Evolutionary conservation across 2,113 vertebrate species (phyloP).

Genomic region (Procavia capensis): DNA sequence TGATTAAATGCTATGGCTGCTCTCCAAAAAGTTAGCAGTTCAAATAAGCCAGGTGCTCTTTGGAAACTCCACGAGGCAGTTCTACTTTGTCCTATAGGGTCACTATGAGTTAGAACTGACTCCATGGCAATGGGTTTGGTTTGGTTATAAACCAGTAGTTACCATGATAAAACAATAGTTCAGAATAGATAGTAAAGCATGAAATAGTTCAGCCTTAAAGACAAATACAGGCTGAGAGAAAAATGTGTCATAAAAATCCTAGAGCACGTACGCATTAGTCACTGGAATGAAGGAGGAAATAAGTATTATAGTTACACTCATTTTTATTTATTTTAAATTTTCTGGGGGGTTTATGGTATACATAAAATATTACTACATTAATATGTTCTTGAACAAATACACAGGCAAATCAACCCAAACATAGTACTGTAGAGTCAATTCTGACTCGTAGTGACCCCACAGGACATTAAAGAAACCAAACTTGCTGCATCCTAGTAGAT

Average conservation of each 20-base stretch:
- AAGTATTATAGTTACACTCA: background rate
- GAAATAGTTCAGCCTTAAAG: constrained; percentile 24
- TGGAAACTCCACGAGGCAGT: too few species aligned
- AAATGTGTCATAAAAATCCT: background rate
- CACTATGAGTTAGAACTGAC: too few species aligned
- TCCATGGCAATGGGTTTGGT: too few species aligned
- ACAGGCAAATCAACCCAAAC: background rate
- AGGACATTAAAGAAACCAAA: too few species aligned
- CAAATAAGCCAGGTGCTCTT: too few species aligned
- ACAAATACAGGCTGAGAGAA: background rate
- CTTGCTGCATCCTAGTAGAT: too few species aligned
- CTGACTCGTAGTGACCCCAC: too few species aligned
- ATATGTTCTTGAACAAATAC: too few species aligned
- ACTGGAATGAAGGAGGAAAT: background rate
- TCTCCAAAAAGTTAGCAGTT: too few species aligned
- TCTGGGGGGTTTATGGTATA: constrained; percentile 5
- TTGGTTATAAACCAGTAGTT: background rate
- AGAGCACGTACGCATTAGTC: background rate
- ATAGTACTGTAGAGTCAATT: too few species aligned
- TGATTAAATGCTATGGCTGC: too few species aligned
- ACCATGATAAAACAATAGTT: constrained; percentile 20
- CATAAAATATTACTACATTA: background rate
- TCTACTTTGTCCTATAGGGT: too few species aligned
- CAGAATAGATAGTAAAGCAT: background rate
- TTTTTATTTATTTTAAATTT: background rate